phyloP scores from a whole-genome alignment of 2,113 vertebrate genomes.

The Raja brachyura region DNA sequence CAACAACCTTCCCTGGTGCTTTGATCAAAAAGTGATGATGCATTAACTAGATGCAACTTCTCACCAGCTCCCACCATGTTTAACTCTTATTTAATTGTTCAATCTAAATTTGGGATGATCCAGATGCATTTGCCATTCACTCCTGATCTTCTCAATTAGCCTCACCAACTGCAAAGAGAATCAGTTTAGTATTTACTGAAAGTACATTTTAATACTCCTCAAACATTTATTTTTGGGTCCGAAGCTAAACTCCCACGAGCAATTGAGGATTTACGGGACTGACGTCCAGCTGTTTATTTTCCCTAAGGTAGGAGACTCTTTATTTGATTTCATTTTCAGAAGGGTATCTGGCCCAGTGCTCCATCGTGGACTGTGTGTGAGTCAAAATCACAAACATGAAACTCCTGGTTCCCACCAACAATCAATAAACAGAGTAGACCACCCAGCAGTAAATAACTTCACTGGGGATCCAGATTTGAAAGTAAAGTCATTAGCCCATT shows the following conservation, averaged over 20 bases:
- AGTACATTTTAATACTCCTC: not conserved
- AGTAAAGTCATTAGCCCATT: not conserved
- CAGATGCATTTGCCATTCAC: not conserved
- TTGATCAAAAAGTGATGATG: no score
- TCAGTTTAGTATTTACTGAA: not conserved
- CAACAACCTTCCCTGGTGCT: not conserved
- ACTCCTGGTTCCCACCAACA: not conserved
- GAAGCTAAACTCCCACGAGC: not conserved
- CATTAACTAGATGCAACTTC: not conserved
- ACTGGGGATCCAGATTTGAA: not conserved
- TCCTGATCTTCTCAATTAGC: not conserved
- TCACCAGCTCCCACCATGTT: not conserved
- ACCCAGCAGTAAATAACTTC: not conserved
- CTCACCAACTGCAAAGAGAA: not conserved
- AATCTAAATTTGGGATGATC: not conserved
- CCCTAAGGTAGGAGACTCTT: not conserved
- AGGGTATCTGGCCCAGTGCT: not conserved
- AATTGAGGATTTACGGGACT: not conserved
- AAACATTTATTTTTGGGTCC: not conserved
- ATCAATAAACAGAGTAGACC: not conserved
- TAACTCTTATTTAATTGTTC: not conserved
- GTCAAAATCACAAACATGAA: not conserved
- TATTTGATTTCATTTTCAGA: slow-evolving; percentile 16
- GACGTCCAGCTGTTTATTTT: not conserved
- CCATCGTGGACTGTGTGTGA: not conserved